These are phyloP conservation scores for Ylistrum balloti DNA, from an alignment of 1,140 invertebrate species.

Conservation along the genomic window DNA sequence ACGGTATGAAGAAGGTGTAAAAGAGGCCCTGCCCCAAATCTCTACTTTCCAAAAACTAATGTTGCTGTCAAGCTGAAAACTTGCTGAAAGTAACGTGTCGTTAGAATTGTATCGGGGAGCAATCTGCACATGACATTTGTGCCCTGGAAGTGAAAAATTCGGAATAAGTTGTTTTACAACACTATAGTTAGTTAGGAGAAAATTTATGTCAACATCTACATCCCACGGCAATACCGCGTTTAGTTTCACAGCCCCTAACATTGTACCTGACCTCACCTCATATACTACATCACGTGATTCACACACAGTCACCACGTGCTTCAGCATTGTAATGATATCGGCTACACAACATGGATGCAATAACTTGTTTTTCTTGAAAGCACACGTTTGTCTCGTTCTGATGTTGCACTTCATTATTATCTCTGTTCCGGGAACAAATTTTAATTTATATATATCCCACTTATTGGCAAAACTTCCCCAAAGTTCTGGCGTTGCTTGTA, in stretches of 20 bases:
- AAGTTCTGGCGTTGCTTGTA: not conserved
- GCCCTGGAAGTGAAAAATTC: not conserved
- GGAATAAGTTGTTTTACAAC: not conserved
- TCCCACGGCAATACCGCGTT: constrained; percentile 75
- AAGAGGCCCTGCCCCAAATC: not conserved
- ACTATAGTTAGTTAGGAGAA: constrained; percentile 47
- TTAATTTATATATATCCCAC: constrained; percentile 47
- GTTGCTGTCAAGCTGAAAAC: not conserved
- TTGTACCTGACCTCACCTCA: constrained; percentile 72
- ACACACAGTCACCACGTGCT: constrained; percentile 58
- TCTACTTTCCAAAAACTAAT: not conserved
- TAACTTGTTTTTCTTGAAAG: not conserved
- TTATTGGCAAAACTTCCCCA: constrained; percentile 41
- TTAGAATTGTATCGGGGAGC: not conserved
- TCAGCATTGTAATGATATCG: constrained; percentile 53
- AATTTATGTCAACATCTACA: constrained; percentile 72
- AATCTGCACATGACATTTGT: not conserved
- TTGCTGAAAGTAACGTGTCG: not conserved
- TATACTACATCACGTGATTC: constrained; percentile 63
- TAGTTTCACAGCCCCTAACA: constrained; percentile 77
- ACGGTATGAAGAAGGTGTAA: not conserved
- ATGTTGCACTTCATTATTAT: constrained; percentile 42
- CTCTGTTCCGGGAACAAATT: constrained; percentile 35
- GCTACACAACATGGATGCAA: constrained; percentile 53
- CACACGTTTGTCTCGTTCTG: not conserved